Evolutionary conservation across 2,113 vertebrate species (phyloP).

Genomic region (Platycercus adscitus): DNA sequence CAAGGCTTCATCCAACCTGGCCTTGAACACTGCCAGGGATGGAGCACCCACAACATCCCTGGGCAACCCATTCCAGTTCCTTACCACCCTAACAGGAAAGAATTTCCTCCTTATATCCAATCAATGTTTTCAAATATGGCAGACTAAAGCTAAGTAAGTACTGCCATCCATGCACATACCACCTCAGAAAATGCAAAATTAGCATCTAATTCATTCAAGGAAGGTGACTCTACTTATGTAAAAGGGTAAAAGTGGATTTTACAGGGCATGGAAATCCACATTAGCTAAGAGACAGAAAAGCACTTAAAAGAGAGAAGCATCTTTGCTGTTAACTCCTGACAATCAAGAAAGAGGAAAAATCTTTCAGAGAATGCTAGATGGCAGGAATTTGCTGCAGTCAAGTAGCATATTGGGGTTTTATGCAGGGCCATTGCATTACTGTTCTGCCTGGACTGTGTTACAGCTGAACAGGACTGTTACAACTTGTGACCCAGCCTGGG

Average conservation of each 20-base stretch:
- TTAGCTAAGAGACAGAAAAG: background rate
- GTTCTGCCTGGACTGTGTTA: background rate
- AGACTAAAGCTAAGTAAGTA: background rate
- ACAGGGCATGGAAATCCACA: background rate
- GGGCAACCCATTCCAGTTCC: background rate
- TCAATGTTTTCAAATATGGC: background rate
- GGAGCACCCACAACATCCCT: background rate
- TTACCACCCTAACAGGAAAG: background rate
- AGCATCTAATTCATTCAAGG: background rate
- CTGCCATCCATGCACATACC: background rate
- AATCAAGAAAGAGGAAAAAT: background rate
- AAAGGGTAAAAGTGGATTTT: background rate
- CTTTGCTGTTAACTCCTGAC: background rate
- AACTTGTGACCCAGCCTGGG: background rate
- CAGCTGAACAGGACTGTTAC: background rate
- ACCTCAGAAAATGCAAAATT: background rate
- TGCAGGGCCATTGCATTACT: no score
- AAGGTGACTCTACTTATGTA: background rate
- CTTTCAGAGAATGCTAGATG: background rate
- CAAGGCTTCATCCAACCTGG: background rate
- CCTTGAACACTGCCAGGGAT: fast-evolving
- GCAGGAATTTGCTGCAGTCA: background rate
- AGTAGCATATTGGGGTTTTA: background rate
- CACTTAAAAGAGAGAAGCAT: background rate
- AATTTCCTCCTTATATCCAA: background rate